Evolutionary conservation across 2,797 vertebrate genomes (phyloP).

Genomic region (Hafferia zeledoni): DNA sequence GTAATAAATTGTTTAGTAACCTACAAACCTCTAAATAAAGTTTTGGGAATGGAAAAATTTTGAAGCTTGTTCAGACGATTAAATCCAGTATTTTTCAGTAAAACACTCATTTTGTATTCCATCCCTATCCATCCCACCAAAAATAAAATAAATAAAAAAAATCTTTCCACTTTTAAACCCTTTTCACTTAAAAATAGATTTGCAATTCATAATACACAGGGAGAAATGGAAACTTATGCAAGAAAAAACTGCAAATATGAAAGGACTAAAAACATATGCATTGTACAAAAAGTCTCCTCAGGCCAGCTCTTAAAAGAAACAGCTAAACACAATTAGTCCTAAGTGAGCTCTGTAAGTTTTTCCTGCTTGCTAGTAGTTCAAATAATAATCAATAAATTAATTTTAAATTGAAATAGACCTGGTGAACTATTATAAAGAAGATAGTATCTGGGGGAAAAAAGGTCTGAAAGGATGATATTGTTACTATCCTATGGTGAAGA

Average conservation of each 20-base stretch:
- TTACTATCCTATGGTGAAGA: not conserved
- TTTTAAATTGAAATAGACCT: not conserved
- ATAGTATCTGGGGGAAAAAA: not conserved
- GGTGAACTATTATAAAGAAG: not conserved
- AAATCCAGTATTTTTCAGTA: not conserved
- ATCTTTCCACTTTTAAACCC: not conserved
- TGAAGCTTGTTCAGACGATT: not conserved
- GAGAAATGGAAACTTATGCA: not conserved
- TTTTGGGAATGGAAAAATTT: conserved; percentile 5
- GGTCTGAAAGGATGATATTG: not conserved
- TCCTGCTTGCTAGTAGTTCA: not conserved
- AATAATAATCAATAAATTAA: not conserved
- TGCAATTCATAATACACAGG: not conserved
- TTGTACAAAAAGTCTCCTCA: not conserved
- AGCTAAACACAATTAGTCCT: not conserved
- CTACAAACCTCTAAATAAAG: not conserved
- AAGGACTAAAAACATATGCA: not conserved
- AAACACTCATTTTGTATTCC: not conserved
- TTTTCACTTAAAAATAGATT: conserved; percentile 26
- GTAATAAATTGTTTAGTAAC: not conserved
- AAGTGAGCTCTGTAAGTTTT: not conserved
- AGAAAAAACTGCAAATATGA: not conserved
- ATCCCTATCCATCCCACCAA: not conserved
- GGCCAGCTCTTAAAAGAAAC: not conserved
- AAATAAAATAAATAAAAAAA: not conserved